A percentile compares a stretch with the other conserved stretches of the same genome.
Evolutionary conservation across 2,113 vertebrate genomes (phyloP).

Genomic region (Fulica atra): DNA sequence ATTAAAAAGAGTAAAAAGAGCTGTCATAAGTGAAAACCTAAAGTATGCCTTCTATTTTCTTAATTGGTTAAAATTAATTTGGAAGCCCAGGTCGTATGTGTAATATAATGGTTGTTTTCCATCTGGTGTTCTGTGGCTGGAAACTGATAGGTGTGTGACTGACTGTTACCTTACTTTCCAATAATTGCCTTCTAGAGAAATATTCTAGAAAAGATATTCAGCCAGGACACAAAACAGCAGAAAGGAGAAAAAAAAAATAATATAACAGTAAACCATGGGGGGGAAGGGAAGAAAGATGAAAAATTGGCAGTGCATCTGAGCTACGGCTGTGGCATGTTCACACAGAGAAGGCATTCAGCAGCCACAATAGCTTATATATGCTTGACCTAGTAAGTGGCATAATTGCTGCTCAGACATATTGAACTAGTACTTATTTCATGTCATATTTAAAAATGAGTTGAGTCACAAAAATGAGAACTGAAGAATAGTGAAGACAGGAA

Average conservation of each 20-base stretch:
- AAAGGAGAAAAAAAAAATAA: background rate
- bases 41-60: background rate
- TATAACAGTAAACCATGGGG: background rate
- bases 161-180: background rate
- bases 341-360: background rate
- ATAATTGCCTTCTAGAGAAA: background rate
- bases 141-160: background rate
- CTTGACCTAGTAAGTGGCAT: slow-evolving; percentile 20
- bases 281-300: background rate
- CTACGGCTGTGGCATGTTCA: background rate
- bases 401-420: background rate
- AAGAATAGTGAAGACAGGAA: background rate
- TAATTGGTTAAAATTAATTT: background rate
- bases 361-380: background rate
- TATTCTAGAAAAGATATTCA: background rate
- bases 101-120: background rate
- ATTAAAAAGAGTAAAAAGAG: background rate
- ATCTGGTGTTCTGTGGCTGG: background rate
- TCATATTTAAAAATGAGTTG: background rate
- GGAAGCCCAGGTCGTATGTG: background rate
- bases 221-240: background rate
- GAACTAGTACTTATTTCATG: slow-evolving; percentile 7
- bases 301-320: background rate
- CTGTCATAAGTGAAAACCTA: background rate
- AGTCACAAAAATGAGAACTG: background rate